Evolutionary conservation across 2,888 invertebrate genomes (phyloP), one percentile per base, ranked within the genome.

Genomic region (Eledona agricola): DNA sequence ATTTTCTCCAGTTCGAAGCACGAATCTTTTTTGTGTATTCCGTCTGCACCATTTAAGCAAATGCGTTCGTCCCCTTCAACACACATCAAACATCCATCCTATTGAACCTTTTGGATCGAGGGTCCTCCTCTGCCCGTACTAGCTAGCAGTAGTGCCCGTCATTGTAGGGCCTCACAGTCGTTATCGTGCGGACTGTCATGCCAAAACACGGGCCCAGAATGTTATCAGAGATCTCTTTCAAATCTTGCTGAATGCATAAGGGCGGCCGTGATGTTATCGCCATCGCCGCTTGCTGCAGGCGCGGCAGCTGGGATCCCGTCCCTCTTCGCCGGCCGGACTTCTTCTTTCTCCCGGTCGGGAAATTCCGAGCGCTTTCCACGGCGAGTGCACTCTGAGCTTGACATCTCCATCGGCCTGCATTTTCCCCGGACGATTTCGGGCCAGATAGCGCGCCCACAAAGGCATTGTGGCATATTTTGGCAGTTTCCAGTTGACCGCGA

Each of bases 241-340:
- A 76, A 77, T 77, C 76, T 75, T 72, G 75, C 73, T 77, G 76
- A 77, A 77, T 77, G 75, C 75, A 76, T 76, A 77, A 76, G 76
- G 76, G 77, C 75, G 74, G 74, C 71, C 70, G 71, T 66, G 75
- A 75, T 74, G 68, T 72, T 74, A 74, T 74, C 73, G 46, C 55
- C 52, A 55, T 51, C 60, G 63, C 62, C 70, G 68, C 61, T 70
- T 67, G 72, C 72, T 72, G 71, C 70, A 72, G 72, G 72, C 73
- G 73, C 71, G 73, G 71, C 72, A 73, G 74, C 73, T 73, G 74
- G 69, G 65, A 37, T 45, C 60, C 42, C 34, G 31, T 52, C 52
- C 52, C 25, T 42, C 17, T 25, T 37, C 23, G 40, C 6, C 51
- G 17, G 25, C 42, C n/a, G n/a, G 20, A n/a, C 20, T 13, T 34